Evolutionary conservation across 2,113 vertebrate genomes (phyloP).

Genomic region (Cyanoliseus patagonus): DNA sequence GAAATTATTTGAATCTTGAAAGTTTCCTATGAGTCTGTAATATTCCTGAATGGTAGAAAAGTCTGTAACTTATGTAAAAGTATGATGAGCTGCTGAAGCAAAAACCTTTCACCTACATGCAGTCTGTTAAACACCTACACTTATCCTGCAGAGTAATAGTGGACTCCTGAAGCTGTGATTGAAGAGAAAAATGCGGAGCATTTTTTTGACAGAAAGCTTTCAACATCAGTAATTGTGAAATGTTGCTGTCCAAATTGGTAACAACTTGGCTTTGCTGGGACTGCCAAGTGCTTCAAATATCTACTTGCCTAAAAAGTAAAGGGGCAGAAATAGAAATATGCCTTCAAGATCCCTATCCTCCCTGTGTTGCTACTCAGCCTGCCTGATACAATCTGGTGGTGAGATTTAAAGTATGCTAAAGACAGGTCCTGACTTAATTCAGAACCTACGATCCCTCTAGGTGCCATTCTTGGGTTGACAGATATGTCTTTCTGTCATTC

Average conservation of each 20-base stretch:
- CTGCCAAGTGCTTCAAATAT: constrained; percentile 24
- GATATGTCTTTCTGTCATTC: neutral
- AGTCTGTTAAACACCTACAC: constrained; percentile 2
- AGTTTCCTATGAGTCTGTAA: neutral
- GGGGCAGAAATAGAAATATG: neutral
- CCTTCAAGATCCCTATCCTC: neutral
- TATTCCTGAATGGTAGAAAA: neutral
- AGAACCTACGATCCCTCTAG: neutral
- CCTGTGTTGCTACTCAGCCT: neutral
- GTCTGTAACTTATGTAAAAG: neutral
- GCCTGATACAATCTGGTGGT: neutral
- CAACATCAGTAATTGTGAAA: constrained; percentile 47
- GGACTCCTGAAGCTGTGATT: neutral
- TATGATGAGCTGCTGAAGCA: neutral
- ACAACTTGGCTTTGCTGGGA: constrained; percentile 14
- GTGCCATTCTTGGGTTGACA: neutral
- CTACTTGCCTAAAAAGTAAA: constrained; percentile 1
- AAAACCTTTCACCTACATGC: constrained; percentile 23
- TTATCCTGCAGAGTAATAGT: neutral
- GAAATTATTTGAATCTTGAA: neutral
- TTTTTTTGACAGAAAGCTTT: constrained; percentile 63
- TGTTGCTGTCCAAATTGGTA: neutral
- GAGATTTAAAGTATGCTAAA: neutral
- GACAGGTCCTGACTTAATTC: constrained; percentile 42
- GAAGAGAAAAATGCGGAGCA: constrained; percentile 13